phyloP scores from a whole-genome alignment of 1,140 invertebrate species.

The Saccostrea glomerata region DNA sequence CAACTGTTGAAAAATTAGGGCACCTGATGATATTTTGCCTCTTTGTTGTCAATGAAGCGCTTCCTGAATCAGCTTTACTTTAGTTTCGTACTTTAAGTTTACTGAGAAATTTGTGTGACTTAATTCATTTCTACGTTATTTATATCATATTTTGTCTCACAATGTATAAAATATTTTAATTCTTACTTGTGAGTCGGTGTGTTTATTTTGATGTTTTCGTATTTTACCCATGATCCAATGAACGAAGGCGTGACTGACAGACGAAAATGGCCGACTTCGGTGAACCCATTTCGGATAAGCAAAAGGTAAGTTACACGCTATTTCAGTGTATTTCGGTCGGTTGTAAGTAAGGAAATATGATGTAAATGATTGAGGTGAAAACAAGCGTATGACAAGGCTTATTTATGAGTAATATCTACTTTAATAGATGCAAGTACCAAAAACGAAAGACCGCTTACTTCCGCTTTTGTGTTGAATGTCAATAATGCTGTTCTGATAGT shows the following conservation, averaged over 20 bases:
- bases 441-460: conserved; percentile 30
- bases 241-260: conserved; percentile 63
- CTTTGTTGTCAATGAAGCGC: conserved; percentile 46
- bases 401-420: background rate
- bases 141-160: background rate
- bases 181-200: background rate
- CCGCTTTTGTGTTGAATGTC: conserved; percentile 37
- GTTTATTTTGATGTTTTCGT: background rate
- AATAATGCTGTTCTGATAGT: background rate
- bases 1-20: background rate
- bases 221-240: conserved; percentile 25
- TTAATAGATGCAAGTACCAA: background rate
- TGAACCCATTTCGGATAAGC: conserved; percentile 77
- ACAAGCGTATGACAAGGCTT: background rate
- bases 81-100: background rate
- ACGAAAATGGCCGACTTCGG: conserved; percentile 76
- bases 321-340: background rate
- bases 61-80: background rate
- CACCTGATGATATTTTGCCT: background rate
- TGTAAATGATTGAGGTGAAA: background rate
- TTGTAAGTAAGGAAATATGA: background rate
- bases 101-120: background rate
- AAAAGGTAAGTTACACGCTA: conserved; percentile 71
- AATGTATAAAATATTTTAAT: background rate
- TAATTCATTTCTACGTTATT: background rate